Percentiles rank a stretch among this genome's conserved stretches.
Conservation (phyloP, 2,888 invertebrate genomes). For the Athripsodes cinereus region DNA sequence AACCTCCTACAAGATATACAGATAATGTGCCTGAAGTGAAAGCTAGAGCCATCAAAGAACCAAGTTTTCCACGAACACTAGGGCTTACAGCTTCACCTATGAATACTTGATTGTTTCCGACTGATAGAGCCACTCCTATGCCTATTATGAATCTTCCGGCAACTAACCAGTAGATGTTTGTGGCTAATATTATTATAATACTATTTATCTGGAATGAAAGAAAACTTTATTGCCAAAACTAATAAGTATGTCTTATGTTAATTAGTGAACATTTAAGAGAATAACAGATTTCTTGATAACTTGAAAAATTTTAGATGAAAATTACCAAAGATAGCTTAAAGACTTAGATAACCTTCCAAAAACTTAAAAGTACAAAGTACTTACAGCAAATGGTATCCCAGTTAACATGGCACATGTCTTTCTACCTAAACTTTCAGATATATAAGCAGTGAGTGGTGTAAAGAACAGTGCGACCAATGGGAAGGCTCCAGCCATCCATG, state of each 20-base stretch:
- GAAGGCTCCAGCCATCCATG: conserved; percentile 17
- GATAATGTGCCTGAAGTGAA: conserved; percentile 12
- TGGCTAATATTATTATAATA: conserved; percentile 1
- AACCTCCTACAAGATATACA: conserved; percentile 16
- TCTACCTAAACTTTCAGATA: conserved; percentile 15
- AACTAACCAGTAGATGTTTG: conserved; percentile 9
- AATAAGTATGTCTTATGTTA: no score
- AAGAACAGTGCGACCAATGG: conserved; percentile 10
- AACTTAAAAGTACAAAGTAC: neutral
- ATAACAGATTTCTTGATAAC: no score
- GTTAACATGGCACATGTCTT: conserved; percentile 10
- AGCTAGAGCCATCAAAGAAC: conserved; percentile 10
- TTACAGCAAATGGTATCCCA: conserved; percentile 14
- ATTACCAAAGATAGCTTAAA: no score
- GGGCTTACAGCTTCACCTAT: conserved; percentile 14
- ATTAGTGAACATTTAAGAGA: no score
- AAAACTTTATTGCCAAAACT: no score
- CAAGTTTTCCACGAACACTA: conserved; percentile 10
- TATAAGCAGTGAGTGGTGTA: conserved; percentile 11
- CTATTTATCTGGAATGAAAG: conserved; percentile 11
- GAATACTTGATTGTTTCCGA: conserved; percentile 12
- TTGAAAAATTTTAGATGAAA: no score
- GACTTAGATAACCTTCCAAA: no score
- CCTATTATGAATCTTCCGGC: conserved; percentile 16
- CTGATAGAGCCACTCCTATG: conserved; percentile 3